A percentile compares a stretch with the other conserved stretches of the same genome.
phyloP scores from a whole-genome alignment of 2,113 vertebrate species.

The Morone chrysops region DNA sequence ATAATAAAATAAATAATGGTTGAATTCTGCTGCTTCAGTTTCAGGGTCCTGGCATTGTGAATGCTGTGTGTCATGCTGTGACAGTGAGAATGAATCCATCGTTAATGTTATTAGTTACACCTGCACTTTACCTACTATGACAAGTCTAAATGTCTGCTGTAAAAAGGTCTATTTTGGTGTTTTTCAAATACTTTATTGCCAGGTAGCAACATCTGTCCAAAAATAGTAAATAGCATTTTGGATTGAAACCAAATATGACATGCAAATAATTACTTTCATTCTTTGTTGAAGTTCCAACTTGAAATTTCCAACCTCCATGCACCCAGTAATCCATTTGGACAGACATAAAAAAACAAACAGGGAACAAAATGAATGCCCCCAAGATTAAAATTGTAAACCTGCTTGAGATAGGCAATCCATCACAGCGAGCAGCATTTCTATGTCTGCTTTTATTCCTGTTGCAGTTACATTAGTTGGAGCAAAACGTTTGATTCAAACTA shows the following conservation, averaged over 20 bases:
- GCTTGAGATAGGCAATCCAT: slow-evolving; percentile 15
- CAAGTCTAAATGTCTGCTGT: not conserved
- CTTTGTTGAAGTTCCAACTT: slow-evolving; percentile 1
- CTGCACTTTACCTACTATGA: not conserved
- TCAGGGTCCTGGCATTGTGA: not conserved
- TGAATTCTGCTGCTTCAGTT: not conserved
- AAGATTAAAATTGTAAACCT: slow-evolving; percentile 26
- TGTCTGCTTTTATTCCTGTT: slow-evolving; percentile 19
- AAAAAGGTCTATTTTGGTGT: not conserved
- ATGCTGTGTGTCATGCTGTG: not conserved
- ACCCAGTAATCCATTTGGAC: slow-evolving; percentile 10
- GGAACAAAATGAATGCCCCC: slow-evolving; percentile 21
- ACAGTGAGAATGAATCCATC: not conserved
- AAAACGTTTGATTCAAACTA: slow-evolving; percentile 10
- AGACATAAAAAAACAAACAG: slow-evolving; percentile 16
- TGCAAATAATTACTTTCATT: not conserved
- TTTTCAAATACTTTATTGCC: slow-evolving; percentile 5
- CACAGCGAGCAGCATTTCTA: not conserved
- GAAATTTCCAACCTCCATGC: slow-evolving; percentile 8
- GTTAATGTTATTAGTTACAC: slow-evolving; percentile 1
- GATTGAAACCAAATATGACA: not conserved
- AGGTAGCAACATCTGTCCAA: slow-evolving; percentile 14
- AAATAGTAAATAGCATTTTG: slow-evolving; percentile 24
- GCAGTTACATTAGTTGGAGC: slow-evolving; percentile 2
- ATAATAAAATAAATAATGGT: not conserved